These are phyloP conservation scores for Grammomys surdaster DNA, from an alignment of 2,113 vertebrate genomes.

Conservation along the genomic window DNA sequence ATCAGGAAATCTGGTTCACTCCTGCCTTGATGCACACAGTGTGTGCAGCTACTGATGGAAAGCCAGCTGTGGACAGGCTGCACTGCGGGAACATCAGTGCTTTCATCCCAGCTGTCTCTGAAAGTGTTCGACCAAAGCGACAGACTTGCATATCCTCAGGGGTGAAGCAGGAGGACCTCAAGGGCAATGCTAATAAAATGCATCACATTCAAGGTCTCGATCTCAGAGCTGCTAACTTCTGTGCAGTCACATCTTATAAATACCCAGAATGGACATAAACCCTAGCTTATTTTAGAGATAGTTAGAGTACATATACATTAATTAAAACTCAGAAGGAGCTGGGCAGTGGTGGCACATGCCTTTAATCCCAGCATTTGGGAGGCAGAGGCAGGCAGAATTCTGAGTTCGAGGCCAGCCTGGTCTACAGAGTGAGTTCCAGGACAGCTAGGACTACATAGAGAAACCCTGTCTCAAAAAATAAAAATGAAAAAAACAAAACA, in stretches of 20 bases:
- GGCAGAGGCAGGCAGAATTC: too few species aligned
- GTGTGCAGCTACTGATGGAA: background rate
- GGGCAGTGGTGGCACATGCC: too few species aligned
- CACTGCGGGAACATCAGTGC: background rate
- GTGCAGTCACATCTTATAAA: background rate
- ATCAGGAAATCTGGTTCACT: background rate
- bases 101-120: background rate
- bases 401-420: too few species aligned
- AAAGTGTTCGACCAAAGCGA: conserved; percentile 61
- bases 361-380: too few species aligned
- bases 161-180: background rate
- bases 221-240: background rate
- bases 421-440: too few species aligned
- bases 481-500: too few species aligned
- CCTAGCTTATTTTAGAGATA: background rate
- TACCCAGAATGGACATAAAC: background rate
- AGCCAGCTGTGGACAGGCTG: background rate
- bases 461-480: too few species aligned
- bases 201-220: background rate
- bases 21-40: background rate
- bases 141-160: conserved; percentile 33
- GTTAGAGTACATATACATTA: background rate
- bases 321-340: conserved; percentile 4
- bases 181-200: background rate
- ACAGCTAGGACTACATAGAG: too few species aligned